These are phyloP conservation scores for Limnephilus marmoratus DNA, from an alignment of 2,888 invertebrate genomes.

Conservation along the genomic window DNA sequence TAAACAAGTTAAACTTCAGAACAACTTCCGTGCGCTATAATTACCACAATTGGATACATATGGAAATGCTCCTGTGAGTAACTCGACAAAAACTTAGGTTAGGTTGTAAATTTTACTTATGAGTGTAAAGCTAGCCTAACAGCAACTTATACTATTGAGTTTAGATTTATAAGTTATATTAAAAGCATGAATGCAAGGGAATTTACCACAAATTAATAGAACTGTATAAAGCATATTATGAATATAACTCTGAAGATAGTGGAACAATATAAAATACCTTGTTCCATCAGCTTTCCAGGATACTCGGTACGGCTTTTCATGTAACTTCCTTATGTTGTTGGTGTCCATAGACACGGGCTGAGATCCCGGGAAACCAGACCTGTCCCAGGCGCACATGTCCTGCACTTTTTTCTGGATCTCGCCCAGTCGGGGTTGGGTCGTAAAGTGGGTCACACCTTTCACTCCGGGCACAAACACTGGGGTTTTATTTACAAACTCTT, in stretches of 20 bases:
- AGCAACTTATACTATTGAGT: too few relatives aligned
- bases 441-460: constrained; percentile 85
- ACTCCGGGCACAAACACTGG: constrained; percentile 93
- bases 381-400: constrained; percentile 87
- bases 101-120: too few relatives aligned
- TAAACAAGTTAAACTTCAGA: too few relatives aligned
- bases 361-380: constrained; percentile 93
- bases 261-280: constrained; percentile 76
- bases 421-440: constrained; percentile 78
- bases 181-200: too few relatives aligned
- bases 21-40: too few relatives aligned
- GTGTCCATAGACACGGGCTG: constrained; percentile 98
- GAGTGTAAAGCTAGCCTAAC: too few relatives aligned
- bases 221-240: not conserved
- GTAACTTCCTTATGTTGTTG: constrained; percentile 85
- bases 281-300: constrained; percentile 99
- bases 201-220: not conserved
- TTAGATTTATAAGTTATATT: too few relatives aligned
- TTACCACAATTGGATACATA: too few relatives aligned
- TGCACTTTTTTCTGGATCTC: constrained; percentile 87
- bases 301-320: constrained; percentile 92
- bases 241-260: not conserved
- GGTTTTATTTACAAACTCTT: constrained; percentile 79
- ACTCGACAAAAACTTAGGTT: too few relatives aligned
- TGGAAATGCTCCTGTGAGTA: too few relatives aligned